These are phyloP conservation scores for Diplolepis rosae DNA, from an alignment of 2,888 invertebrate genomes.

Conservation along the genomic window DNA sequence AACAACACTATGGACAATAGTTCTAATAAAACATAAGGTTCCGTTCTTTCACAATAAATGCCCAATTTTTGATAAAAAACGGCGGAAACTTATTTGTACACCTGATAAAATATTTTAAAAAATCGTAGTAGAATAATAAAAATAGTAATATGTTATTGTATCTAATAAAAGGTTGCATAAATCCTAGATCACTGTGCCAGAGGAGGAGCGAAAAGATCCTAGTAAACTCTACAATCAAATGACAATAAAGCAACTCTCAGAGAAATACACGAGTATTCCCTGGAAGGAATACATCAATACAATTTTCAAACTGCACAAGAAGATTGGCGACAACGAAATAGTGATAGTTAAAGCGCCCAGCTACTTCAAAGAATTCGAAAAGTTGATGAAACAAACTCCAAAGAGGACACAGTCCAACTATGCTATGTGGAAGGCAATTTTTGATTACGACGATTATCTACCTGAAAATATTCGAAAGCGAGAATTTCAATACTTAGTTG, in stretches of 20 bases:
- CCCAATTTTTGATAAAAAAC: no score
- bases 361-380: constrained; percentile 84
- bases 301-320: constrained; percentile 81
- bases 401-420: constrained; percentile 89
- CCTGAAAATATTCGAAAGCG: constrained; percentile 85
- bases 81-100: no score
- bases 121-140: no score
- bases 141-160: background rate
- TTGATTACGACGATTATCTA: constrained; percentile 86
- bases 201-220: constrained; percentile 93
- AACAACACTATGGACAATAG: no score
- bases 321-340: constrained; percentile 81
- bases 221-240: constrained; percentile 96
- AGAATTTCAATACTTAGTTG: constrained; percentile 87
- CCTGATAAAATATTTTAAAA: no score
- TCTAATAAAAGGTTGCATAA: background rate
- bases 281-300: constrained; percentile 91
- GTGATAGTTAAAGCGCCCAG: constrained; percentile 90
- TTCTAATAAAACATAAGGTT: no score
- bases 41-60: no score
- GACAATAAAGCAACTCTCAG: constrained; percentile 85
- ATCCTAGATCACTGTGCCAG: constrained; percentile 75
- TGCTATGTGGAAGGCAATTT: constrained; percentile 92
- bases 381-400: constrained; percentile 76
- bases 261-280: constrained; percentile 84